These are phyloP conservation scores for Octomys mimax DNA, from an alignment of 2,797 vertebrate genomes.

Conservation along the genomic window DNA sequence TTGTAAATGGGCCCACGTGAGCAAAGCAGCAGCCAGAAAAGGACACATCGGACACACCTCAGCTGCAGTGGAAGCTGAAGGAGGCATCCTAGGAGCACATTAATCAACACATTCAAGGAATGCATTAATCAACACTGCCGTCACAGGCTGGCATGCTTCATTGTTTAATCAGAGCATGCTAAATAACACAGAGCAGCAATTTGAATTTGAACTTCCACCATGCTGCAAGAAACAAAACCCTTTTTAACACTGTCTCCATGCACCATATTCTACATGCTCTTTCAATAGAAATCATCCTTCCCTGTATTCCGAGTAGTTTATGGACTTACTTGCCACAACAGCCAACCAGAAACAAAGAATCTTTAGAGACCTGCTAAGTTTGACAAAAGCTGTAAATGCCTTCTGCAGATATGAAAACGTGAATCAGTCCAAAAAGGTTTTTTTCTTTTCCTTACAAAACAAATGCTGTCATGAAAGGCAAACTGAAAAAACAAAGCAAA, in stretches of 20 bases:
- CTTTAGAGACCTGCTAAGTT: conserved; percentile 70
- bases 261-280: conserved; percentile 58
- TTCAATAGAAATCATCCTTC: conserved; percentile 79
- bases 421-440: conserved; percentile 34
- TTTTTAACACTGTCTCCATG: conserved; percentile 69
- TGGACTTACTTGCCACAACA: conserved; percentile 73
- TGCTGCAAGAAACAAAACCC: conserved; percentile 77
- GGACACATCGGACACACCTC: conserved; percentile 57
- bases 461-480: conserved; percentile 58
- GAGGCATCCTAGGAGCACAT: conserved; percentile 69
- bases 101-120: conserved; percentile 81
- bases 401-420: conserved; percentile 78
- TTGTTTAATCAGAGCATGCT: conserved; percentile 75
- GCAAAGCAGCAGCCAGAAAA: neutral
- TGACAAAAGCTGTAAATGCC: conserved; percentile 77
- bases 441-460: conserved; percentile 71
- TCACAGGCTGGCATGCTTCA: conserved; percentile 67
- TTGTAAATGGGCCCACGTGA: neutral
- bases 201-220: conserved; percentile 76
- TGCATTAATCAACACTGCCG: conserved; percentile 80
- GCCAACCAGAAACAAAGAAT: conserved; percentile 78
- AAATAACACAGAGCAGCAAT: conserved; percentile 54
- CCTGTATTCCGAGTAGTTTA: conserved; percentile 69
- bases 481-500: conserved; percentile 64
- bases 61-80: conserved; percentile 68